Evolutionary conservation across 1,140 invertebrate genomes (phyloP).

Genomic region (Ceratina calcarata): DNA sequence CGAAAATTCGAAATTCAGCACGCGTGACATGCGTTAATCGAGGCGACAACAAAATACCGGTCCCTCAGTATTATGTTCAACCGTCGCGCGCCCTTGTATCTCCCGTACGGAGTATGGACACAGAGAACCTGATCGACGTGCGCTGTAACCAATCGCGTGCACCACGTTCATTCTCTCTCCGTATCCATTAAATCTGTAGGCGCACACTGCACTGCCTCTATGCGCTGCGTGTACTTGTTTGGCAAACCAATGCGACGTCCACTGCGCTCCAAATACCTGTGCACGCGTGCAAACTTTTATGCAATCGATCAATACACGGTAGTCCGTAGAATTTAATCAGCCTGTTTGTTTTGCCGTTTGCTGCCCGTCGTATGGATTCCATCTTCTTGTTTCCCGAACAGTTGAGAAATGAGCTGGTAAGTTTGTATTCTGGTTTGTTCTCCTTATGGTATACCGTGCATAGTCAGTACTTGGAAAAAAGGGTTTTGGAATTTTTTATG

Average conservation of each 20-base stretch:
- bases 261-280: conserved; percentile 47
- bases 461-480: too few relatives aligned
- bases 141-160: conserved; percentile 59
- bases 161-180: conserved; percentile 20
- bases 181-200: conserved; percentile 57
- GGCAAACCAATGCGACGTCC: not conserved
- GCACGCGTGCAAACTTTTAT: conserved; percentile 45
- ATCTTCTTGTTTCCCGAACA: not conserved
- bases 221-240: conserved; percentile 21
- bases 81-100: not conserved
- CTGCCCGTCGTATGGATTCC: not conserved
- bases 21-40: conserved; percentile 48
- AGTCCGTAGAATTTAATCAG: conserved; percentile 24
- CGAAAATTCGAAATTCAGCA: conserved; percentile 51
- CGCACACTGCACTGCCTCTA: not conserved
- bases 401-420: not conserved
- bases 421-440: not conserved
- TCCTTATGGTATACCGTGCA: too few relatives aligned
- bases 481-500: too few relatives aligned
- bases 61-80: conserved; percentile 66
- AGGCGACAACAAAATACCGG: conserved; percentile 64
- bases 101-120: conserved; percentile 50
- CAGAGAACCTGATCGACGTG: conserved; percentile 41
- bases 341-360: conserved; percentile 4
- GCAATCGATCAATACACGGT: conserved; percentile 32